Conservation (phyloP, 2,797 vertebrate species). For the Artibeus lituratus region DNA sequence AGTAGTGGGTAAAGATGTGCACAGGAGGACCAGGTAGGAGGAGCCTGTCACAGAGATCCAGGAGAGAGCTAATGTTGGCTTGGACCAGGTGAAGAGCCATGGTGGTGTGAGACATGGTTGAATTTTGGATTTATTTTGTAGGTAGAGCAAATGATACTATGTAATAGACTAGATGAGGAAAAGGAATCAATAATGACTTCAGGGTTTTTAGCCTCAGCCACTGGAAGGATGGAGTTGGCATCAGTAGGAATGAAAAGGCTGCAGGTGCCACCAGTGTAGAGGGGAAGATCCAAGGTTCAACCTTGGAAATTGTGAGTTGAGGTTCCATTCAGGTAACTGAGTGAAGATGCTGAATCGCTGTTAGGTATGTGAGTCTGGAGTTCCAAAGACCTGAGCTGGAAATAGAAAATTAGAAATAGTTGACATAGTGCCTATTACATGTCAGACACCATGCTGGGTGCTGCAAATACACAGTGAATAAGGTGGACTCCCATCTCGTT, state of each 20-base stretch:
- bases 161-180: neutral
- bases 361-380: neutral
- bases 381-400: neutral
- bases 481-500: neutral
- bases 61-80: neutral
- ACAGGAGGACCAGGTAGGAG: neutral
- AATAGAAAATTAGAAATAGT: neutral
- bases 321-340: neutral
- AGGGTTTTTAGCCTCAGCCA: neutral
- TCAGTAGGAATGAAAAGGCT: neutral
- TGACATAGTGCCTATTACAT: neutral
- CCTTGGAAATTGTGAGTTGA: neutral
- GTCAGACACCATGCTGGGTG: neutral
- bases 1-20: neutral
- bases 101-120: neutral
- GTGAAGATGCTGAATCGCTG: too few relatives aligned
- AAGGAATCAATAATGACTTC: neutral
- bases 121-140: neutral
- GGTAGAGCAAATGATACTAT: neutral
- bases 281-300: neutral
- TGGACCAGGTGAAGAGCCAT: neutral
- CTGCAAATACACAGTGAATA: neutral
- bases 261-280: neutral
- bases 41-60: neutral
- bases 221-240: neutral